phyloP scores from a whole-genome alignment of 2,113 vertebrate species.

The Uria lomvia region DNA sequence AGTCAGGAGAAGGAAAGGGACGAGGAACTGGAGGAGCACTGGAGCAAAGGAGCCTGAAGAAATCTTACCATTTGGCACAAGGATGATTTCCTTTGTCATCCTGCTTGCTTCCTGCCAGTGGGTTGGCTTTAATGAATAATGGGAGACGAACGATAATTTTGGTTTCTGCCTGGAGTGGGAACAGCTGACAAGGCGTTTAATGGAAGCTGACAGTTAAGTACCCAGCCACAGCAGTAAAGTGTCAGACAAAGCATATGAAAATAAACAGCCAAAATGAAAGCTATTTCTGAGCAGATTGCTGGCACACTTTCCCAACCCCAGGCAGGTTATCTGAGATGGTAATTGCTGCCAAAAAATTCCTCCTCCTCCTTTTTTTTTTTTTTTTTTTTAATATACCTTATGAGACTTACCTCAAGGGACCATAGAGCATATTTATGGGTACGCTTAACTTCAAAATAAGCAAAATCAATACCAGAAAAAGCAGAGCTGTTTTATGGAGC shows the following conservation, averaged over 20 bases:
- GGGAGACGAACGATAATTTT: constrained; percentile 51
- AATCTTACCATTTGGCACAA: constrained; percentile 20
- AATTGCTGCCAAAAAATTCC: constrained; percentile 67
- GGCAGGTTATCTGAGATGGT: constrained; percentile 63
- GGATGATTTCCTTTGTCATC: constrained; percentile 55
- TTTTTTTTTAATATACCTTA: constrained; percentile 60
- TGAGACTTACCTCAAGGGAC: constrained; percentile 51
- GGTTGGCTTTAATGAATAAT: constrained; percentile 35
- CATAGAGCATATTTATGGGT: constrained; percentile 41
- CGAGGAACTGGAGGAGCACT: neutral
- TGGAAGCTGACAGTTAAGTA: constrained; percentile 73
- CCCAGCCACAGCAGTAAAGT: constrained; percentile 63
- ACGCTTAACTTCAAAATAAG: constrained; percentile 57
- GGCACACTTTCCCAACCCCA: constrained; percentile 62
- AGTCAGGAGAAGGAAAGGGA: neutral
- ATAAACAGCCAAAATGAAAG: constrained; percentile 72
- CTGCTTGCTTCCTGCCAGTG: neutral
- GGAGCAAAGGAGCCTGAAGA: neutral
- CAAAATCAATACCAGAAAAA: constrained; percentile 44
- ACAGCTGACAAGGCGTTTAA: constrained; percentile 60
- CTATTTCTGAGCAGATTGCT: constrained; percentile 67
- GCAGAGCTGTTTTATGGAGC: constrained; percentile 6
- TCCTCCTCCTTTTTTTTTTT: neutral
- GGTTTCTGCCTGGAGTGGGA: constrained; percentile 30
- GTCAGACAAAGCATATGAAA: constrained; percentile 72